Evolutionary conservation across 1,140 invertebrate species (phyloP).

Genomic region (Neodiprion pinetum): DNA sequence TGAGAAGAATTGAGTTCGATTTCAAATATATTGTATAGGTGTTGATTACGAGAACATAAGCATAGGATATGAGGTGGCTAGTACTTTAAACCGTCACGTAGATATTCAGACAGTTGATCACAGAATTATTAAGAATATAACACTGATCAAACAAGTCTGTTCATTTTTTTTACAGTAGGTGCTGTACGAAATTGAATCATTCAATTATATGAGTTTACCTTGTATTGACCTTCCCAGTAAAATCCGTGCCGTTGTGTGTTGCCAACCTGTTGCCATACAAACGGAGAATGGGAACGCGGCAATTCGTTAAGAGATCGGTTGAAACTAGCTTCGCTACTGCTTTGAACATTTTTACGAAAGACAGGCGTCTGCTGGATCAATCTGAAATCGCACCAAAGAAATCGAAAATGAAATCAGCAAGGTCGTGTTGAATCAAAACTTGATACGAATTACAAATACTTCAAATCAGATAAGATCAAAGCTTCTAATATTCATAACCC

Average conservation of each 20-base stretch:
- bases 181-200: conserved; percentile 4
- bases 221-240: conserved; percentile 48
- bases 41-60: too few species aligned
- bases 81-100: too few species aligned
- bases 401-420: conserved; percentile 23
- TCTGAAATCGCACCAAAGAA: conserved; percentile 35
- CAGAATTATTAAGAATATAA: too few species aligned
- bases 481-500: conserved; percentile 46
- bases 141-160: not conserved
- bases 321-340: conserved; percentile 43
- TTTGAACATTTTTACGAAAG: conserved; percentile 42
- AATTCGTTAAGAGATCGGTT: conserved; percentile 51
- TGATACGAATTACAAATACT: not conserved
- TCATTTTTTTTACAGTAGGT: not conserved
- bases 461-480: conserved; percentile 61
- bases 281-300: conserved; percentile 46
- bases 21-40: too few species aligned
- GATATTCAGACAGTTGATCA: too few species aligned
- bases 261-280: conserved; percentile 45
- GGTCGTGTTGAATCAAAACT: conserved; percentile 10
- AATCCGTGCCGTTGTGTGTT: conserved; percentile 41
- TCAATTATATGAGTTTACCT: conserved; percentile 23
- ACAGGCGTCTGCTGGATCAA: conserved; percentile 48
- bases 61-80: too few species aligned
- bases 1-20: too few species aligned